Percentiles rank a stretch among this genome's conserved stretches.
Evolutionary conservation across 2,888 invertebrate species (phyloP).

Genomic region (Rotaria magnacalcarata): DNA sequence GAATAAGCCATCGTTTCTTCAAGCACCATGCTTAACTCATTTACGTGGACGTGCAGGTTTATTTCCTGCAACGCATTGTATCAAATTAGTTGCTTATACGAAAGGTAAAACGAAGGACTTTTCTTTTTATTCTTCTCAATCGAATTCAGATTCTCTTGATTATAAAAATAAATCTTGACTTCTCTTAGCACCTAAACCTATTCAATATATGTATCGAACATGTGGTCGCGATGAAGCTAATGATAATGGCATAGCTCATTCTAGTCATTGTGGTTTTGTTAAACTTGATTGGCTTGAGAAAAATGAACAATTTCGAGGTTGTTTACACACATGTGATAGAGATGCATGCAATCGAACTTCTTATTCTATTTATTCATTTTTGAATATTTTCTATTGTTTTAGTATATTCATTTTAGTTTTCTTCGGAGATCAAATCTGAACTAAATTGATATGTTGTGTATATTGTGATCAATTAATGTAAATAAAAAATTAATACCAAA

Average conservation of each 20-base stretch:
- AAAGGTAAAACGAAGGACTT: background rate
- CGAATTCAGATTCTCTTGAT: background rate
- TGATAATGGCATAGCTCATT: background rate
- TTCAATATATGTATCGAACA: conserved; percentile 24
- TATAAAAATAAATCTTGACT: background rate
- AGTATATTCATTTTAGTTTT: background rate
- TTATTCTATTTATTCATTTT: background rate
- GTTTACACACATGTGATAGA: conserved; percentile 11
- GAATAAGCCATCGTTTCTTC: background rate
- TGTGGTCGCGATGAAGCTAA: background rate
- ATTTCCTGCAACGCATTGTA: conserved; percentile 11
- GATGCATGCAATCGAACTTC: background rate
- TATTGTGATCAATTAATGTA: background rate
- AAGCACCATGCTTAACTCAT: background rate
- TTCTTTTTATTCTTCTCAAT: no score
- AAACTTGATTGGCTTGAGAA: conserved; percentile 1
- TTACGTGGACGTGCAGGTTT: background rate
- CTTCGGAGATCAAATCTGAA: background rate
- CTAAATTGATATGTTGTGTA: background rate
- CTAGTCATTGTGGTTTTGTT: conserved; percentile 21
- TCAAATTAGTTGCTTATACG: background rate
- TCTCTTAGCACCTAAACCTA: background rate
- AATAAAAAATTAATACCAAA: background rate
- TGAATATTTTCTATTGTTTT: background rate
- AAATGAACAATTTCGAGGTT: background rate